Conservation (phyloP, 1,140 invertebrate species). For the Andrena cerasifolii region DNA sequence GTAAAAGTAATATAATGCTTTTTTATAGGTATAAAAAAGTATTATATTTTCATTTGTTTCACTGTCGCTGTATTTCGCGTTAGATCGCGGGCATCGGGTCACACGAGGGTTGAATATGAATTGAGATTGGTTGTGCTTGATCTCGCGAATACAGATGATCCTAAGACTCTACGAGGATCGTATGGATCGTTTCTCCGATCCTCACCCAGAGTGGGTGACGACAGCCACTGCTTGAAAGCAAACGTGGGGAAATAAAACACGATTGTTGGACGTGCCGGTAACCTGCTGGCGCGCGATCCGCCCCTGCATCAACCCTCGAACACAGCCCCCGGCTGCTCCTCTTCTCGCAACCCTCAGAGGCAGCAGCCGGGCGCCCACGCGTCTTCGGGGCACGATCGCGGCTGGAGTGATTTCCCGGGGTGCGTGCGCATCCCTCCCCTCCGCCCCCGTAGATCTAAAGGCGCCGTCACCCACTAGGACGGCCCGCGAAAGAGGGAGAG, state of each 20-base stretch:
- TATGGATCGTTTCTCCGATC: too few relatives aligned
- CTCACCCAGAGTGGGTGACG: too few relatives aligned
- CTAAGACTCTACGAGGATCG: too few relatives aligned
- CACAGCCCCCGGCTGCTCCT: conserved; percentile 18
- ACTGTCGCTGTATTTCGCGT: too few relatives aligned
- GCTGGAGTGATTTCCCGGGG: conserved; percentile 33
- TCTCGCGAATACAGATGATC: too few relatives aligned
- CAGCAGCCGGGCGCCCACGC: conserved; percentile 65
- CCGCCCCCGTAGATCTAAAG: conserved; percentile 47
- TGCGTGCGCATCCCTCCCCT: conserved; percentile 63
- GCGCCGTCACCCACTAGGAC: conserved; percentile 54
- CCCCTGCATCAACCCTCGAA: conserved; percentile 48
- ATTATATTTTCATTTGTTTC: too few relatives aligned
- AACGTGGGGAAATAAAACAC: neutral
- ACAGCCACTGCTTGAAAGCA: too few relatives aligned
- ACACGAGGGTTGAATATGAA: too few relatives aligned
- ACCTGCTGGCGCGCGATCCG: conserved; percentile 31
- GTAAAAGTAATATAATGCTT: too few relatives aligned
- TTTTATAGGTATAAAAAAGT: too few relatives aligned
- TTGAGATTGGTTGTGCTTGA: too few relatives aligned
- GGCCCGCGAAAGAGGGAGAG: conserved; percentile 52
- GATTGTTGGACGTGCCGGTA: conserved; percentile 50
- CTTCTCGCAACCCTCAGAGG: conserved; percentile 49
- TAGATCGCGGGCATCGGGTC: too few relatives aligned
- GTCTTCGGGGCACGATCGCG: conserved; percentile 53